Conservation (phyloP, 2,113 vertebrate genomes). For the Xenopus tropicalis region UCB_Xtro_10.0 CM004452.2:25752001-25752500, state of each 20-base stretch:
- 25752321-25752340: background rate
- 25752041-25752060: slow-evolving; percentile 35
- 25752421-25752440: no score
- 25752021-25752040: slow-evolving; percentile 21
- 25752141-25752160: slow-evolving; percentile 25
- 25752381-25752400: no score
- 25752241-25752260: background rate
- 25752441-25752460: no score
- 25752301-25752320: slow-evolving; percentile 12
- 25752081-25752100: slow-evolving; percentile 34
- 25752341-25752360: no score
- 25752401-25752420: no score
- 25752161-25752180: slow-evolving; percentile 25
- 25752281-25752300: slow-evolving; percentile 34
- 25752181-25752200: slow-evolving; percentile 30
- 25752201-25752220: slow-evolving; percentile 41
- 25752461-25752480: no score
- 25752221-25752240: slow-evolving; percentile 22
- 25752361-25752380: no score
- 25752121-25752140: slow-evolving; percentile 36
- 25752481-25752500: no score
- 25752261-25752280: slow-evolving; percentile 9
- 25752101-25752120: slow-evolving; percentile 35
- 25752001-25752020: slow-evolving; percentile 33
- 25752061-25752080: slow-evolving; percentile 29